phyloP scores from a whole-genome alignment of 2,888 invertebrate species.

The Lomographa bimaculata region DNA sequence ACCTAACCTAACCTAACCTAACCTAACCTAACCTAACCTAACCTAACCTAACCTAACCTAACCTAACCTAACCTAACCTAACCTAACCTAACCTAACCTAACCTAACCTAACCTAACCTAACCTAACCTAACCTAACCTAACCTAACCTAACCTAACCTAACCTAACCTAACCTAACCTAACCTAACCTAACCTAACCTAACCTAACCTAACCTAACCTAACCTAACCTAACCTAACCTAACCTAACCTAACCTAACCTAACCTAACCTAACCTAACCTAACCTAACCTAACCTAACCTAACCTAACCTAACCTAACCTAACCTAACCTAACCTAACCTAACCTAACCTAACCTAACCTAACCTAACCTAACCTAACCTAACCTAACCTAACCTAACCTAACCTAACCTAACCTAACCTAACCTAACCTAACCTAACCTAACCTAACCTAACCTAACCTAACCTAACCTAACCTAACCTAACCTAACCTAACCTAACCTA shows the following conservation, averaged over 20 bases:
- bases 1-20: conserved; percentile 9
- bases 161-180: conserved; percentile 11
- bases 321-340: conserved; percentile 8
- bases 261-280: conserved; percentile 8
- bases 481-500: conserved; percentile 9
- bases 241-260: conserved; percentile 9
- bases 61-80: conserved; percentile 9
- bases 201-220: conserved; percentile 8
- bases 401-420: conserved; percentile 11
- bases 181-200: conserved; percentile 9
- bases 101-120: conserved; percentile 11
- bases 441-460: conserved; percentile 8
- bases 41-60: conserved; percentile 11
- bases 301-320: conserved; percentile 9
- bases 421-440: conserved; percentile 9
- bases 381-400: conserved; percentile 8
- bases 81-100: conserved; percentile 8
- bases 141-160: conserved; percentile 8
- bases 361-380: conserved; percentile 9
- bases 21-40: conserved; percentile 8
- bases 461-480: conserved; percentile 11
- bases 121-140: conserved; percentile 9
- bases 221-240: conserved; percentile 11
- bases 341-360: conserved; percentile 11
- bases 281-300: conserved; percentile 11